Evolutionary conservation across 2,888 invertebrate genomes (phyloP), one percentile per base, ranked within the genome.

Genomic region (Anorthoa munda): DNA sequence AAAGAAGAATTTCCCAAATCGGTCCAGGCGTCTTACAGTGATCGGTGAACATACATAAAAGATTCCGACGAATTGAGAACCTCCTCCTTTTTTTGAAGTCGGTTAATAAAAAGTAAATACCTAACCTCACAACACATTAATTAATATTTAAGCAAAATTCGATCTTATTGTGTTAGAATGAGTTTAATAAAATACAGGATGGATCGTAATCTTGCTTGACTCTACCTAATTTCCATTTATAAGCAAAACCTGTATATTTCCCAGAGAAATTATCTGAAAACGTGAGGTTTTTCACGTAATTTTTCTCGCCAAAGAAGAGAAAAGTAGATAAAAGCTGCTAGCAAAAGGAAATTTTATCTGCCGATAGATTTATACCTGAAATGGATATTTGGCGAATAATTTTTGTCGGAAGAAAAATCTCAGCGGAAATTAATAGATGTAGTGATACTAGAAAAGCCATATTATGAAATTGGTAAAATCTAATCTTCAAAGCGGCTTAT

Each of bases 391-490:
- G 4, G 55, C 48, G 2, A 66, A 77, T 21, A 75, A 26, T 39
- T 26, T 1, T 26, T 55, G 11, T 31, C 2, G 18, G n/a, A 18
- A 18, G 55, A 21, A 26, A 77, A 66, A 55, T 66, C 55, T 21
- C 39, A 45, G 21, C 18, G 55, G 78, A 73, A 56, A 78, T 78
- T 78, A 73, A 45, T 78, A 45, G n/a, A 18, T 18, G n/a, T 45
- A 55, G 4, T 26, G 17, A 21, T 77, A 39, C 17, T 1, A 67
- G 39, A 51, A 18, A 77, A 15, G 12, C 15, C 21, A 15, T 77
- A 5, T 45, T 26, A 56, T 26, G 2, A 9, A 78, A 21, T 18
- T 13, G 13, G 17, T 53, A 11, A 72, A 53, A 46, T 66, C n/a
- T 48, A 23, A 66, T 77, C 51, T 66, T 17, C 17, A 5, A n/a